Evolutionary conservation across 1,140 invertebrate genomes (phyloP), one percentile per base, ranked within the genome.

Genomic region (Mesaphorura yosii): DNA sequence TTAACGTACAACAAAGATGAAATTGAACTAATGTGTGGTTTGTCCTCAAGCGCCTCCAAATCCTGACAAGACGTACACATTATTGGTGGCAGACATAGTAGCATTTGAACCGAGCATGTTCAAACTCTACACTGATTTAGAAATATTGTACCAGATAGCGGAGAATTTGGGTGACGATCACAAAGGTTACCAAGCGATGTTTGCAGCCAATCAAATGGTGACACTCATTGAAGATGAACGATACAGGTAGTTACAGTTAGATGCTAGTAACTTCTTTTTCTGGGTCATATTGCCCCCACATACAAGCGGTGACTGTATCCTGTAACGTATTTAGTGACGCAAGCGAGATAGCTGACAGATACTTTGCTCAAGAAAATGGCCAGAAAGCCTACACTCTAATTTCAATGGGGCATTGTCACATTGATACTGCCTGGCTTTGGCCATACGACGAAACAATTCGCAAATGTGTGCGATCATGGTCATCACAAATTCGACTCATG

Each of bases 391-490:
- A 75, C 60, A 68, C 59, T 4, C 56, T 75, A 15, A 63, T 72
- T 63, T 72, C 75, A 4, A 68, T 77, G 58, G 75, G 76, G n/a
- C 48, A 56, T 45, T 56, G 58, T 45, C 76, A 77, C 61, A 77
- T 77, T 58, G 76, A 77, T 57, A 69, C 73, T 46, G 75, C 74
- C 1, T 76, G 75, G 75, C 60, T 77, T 25, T 77, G 76, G 76
- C 70, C 73, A 0, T 77, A 75, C 66, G 71, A 68, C 50, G 76
- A 77, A 63, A 76, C 76, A 3, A 74, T 71, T 37, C 61, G 75
- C 37, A 77, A 77, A 57, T 75, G 74, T 67, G 75, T 72, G 1
- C 58, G 76, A 6, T 73, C 71, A 49, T 77, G 72, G 68, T 68
- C 70, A 7, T 68, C 70, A 27, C 70, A 70, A 22, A 49, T 77